Evolutionary conservation across 2,888 invertebrate genomes (phyloP).

Genomic region (Ferdinandea cuprea): DNA sequence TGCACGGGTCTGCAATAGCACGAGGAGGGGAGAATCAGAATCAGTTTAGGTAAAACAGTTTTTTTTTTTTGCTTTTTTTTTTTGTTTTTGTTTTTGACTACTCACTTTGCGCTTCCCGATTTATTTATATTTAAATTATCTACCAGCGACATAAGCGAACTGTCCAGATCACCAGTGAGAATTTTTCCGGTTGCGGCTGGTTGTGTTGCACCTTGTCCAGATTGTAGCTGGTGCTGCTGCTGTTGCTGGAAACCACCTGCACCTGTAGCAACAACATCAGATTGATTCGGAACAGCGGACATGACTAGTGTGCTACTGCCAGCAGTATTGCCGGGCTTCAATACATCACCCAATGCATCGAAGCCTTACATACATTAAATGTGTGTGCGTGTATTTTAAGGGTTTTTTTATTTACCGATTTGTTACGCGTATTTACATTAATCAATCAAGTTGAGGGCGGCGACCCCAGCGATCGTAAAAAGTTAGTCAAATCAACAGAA

Average conservation of each 20-base stretch:
- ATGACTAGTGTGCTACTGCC: constrained; percentile 75
- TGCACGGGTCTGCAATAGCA: constrained; percentile 89
- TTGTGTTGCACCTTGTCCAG: constrained; percentile 81
- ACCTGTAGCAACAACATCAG: constrained; percentile 82
- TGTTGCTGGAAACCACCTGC: constrained; percentile 78
- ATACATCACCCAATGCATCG: constrained; percentile 89
- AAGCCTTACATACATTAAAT: constrained; percentile 84
- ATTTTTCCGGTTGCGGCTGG: constrained; percentile 87
- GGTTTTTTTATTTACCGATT: constrained; percentile 58
- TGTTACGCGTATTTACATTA: constrained; percentile 58
- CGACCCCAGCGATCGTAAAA: constrained; percentile 20
- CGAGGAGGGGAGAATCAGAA: constrained; percentile 65
- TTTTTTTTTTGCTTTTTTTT: constrained; percentile 61
- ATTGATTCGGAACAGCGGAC: constrained; percentile 78
- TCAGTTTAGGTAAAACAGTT: constrained; percentile 41
- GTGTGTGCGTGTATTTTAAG: constrained; percentile 63
- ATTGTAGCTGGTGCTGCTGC: constrained; percentile 82
- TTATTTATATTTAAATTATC: constrained; percentile 96
- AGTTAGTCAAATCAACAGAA: constrained; percentile 38
- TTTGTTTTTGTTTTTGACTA: constrained; percentile 76
- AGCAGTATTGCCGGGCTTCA: constrained; percentile 85
- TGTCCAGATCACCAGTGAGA: constrained; percentile 96
- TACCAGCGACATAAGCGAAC: constrained; percentile 95
- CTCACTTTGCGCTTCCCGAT: constrained; percentile 88
- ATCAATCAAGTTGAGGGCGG: constrained; percentile 27